Conservation (phyloP, 2,797 vertebrate species). For the Fundulus diaphanus region DNA sequence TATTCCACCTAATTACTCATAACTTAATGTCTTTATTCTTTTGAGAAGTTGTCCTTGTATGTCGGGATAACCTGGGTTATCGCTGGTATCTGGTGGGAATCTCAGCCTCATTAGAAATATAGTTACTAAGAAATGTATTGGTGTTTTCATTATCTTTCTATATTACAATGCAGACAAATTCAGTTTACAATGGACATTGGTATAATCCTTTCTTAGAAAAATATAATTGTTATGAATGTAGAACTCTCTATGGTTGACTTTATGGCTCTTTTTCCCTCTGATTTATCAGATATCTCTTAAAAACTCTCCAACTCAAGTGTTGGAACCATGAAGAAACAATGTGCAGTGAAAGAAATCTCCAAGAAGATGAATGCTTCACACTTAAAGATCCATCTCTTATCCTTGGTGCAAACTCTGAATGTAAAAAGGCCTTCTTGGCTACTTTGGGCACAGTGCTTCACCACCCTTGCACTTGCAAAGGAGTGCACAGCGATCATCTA, state of each 20-base stretch:
- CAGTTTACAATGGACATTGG: too few relatives aligned
- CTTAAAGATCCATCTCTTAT: slow-evolving; percentile 76
- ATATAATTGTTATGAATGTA: not conserved
- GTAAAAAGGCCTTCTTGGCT: slow-evolving; percentile 83
- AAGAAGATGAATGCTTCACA: slow-evolving; percentile 78
- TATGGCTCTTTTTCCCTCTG: slow-evolving; percentile 7
- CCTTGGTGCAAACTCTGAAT: slow-evolving; percentile 79
- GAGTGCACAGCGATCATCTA: slow-evolving; percentile 59
- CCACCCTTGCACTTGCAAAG: slow-evolving; percentile 83
- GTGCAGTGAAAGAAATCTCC: slow-evolving; percentile 68
- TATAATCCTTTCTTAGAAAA: not conserved
- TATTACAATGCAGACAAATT: too few relatives aligned
- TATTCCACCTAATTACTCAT: not conserved
- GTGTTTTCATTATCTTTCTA: too few relatives aligned
- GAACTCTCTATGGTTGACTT: not conserved
- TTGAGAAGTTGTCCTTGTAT: too few relatives aligned
- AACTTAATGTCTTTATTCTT: too few relatives aligned
- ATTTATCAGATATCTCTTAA: slow-evolving; percentile 79
- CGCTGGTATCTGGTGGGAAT: too few relatives aligned
- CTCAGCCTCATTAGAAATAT: too few relatives aligned
- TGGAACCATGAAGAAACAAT: slow-evolving; percentile 73
- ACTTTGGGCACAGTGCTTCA: slow-evolving; percentile 86
- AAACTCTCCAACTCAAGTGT: slow-evolving; percentile 81
- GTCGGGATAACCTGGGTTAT: too few relatives aligned
- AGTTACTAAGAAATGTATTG: too few relatives aligned